Evolutionary conservation across 1,140 invertebrate species (phyloP).

Genomic region (Oppia nitens): DNA sequence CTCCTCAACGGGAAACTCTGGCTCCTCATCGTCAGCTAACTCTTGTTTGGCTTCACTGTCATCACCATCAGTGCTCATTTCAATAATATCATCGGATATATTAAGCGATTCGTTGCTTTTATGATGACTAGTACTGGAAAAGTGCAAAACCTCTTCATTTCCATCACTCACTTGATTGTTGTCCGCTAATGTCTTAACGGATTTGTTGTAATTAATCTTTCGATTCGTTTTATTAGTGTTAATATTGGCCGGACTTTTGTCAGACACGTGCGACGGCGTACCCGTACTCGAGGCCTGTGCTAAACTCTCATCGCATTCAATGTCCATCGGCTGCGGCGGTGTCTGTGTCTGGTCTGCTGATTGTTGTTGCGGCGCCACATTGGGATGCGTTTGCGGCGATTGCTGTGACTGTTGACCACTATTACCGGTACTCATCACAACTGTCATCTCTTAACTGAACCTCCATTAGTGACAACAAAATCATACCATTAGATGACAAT

Average conservation of each 20-base stretch:
- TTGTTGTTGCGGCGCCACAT: too few species aligned
- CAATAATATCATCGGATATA: background rate
- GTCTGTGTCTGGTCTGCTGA: background rate
- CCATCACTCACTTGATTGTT: background rate
- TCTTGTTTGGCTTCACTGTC: background rate
- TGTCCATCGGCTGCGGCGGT: background rate
- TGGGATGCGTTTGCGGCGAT: background rate
- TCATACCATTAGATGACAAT: too few species aligned
- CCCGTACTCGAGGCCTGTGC: too few species aligned
- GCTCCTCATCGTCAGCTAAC: background rate
- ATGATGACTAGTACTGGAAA: background rate
- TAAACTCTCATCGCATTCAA: background rate
- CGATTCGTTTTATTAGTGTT: too few species aligned
- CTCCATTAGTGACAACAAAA: too few species aligned
- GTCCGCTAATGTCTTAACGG: background rate
- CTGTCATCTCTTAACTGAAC: background rate
- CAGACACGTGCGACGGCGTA: too few species aligned
- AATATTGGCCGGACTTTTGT: too few species aligned
- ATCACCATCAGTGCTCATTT: background rate
- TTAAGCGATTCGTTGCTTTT: background rate
- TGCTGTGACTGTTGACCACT: background rate
- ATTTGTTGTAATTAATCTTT: too few species aligned
- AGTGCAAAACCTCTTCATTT: background rate
- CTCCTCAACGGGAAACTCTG: conserved; percentile 61
- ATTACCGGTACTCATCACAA: background rate